phyloP scores from a whole-genome alignment of 2,888 invertebrate genomes.

The Teleiodes luculella region DNA sequence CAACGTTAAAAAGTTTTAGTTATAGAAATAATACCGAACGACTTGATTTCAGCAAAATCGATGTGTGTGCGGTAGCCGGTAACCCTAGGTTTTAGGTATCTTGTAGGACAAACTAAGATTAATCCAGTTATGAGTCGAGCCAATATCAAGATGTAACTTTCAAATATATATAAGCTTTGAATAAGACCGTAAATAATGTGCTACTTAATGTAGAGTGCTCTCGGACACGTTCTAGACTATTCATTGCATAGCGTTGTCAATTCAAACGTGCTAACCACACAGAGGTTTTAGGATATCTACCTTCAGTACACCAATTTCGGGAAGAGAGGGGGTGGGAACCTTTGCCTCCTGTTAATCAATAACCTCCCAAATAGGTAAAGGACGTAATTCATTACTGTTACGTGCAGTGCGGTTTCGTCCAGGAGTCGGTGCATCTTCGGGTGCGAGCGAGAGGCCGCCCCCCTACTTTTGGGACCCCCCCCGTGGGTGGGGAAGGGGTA shows the following conservation, averaged over 20 bases:
- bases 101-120: too few species aligned
- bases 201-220: neutral
- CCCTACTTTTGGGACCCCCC: conserved; percentile 57
- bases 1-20: too few species aligned
- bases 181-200: too few species aligned
- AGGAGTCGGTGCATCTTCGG: conserved; percentile 73
- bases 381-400: conserved; percentile 68
- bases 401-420: conserved; percentile 70
- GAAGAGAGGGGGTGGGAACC: conserved; percentile 4
- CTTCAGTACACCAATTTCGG: conserved; percentile 3
- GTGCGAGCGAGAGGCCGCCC: conserved; percentile 64
- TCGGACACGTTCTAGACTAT: neutral
- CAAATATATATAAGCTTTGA: too few species aligned
- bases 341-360: conserved; percentile 13
- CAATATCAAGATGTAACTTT: too few species aligned
- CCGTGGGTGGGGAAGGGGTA: conserved; percentile 48
- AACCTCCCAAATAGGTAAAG: conserved; percentile 15
- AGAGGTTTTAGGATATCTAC: conserved; percentile 7
- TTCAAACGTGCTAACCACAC: conserved; percentile 6
- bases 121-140: too few species aligned
- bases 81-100: too few species aligned
- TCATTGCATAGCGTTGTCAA: conserved; percentile 3
- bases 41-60: too few species aligned
- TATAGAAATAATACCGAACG: too few species aligned
- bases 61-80: too few species aligned